Evolutionary conservation across 2,113 vertebrate species (phyloP).

Genomic region (Speoplatyrhinus poulsoni): DNA sequence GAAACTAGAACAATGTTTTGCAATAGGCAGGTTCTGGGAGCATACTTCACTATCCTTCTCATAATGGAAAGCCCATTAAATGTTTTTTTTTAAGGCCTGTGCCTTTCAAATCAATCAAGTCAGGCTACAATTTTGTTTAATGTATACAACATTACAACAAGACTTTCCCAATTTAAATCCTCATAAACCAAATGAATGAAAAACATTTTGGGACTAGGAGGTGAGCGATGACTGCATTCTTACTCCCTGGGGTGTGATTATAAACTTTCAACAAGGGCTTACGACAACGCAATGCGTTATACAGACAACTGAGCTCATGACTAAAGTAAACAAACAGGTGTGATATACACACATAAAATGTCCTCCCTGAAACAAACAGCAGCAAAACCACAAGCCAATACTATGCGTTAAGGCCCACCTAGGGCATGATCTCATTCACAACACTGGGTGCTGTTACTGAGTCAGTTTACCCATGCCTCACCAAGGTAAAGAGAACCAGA

Average conservation of each 20-base stretch:
- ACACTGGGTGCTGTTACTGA: slow-evolving; percentile 33
- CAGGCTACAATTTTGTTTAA: neutral
- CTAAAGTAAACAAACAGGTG: slow-evolving; percentile 64
- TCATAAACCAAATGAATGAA: slow-evolving; percentile 3
- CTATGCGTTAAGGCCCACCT: slow-evolving; percentile 9
- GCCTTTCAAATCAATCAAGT: slow-evolving; percentile 5
- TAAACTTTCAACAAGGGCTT: slow-evolving; percentile 37
- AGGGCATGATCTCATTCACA: slow-evolving; percentile 59
- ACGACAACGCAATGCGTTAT: slow-evolving; percentile 1
- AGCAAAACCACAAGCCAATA: slow-evolving; percentile 47
- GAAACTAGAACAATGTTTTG: too few species aligned
- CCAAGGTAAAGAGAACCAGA: slow-evolving; percentile 33
- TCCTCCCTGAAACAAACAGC: slow-evolving; percentile 47
- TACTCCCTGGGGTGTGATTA: slow-evolving; percentile 25
- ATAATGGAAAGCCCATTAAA: neutral
- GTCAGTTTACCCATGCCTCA: slow-evolving; percentile 31
- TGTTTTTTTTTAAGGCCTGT: neutral
- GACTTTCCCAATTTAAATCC: slow-evolving; percentile 4
- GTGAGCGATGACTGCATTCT: slow-evolving; percentile 7
- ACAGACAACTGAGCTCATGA: slow-evolving; percentile 45
- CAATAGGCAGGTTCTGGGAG: too few species aligned
- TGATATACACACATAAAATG: slow-evolving; percentile 35
- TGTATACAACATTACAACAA: neutral
- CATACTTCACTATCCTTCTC: too few species aligned
- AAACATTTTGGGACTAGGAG: neutral